A percentile compares a stretch with the other conserved stretches of the same genome.
phyloP scores from a whole-genome alignment of 2,888 invertebrate species.

The Vanessa cardui region DNA sequence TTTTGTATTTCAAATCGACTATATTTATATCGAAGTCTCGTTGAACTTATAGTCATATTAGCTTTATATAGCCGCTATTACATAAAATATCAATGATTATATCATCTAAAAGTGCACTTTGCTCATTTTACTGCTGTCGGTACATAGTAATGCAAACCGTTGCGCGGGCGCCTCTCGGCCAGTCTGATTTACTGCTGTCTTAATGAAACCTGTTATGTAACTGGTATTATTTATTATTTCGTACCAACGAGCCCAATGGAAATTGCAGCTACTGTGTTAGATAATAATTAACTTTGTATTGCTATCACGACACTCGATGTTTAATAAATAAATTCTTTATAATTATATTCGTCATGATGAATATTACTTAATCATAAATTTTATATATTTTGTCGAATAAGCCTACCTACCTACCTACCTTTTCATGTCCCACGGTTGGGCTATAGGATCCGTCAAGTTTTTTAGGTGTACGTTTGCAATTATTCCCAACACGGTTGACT shows the following conservation, averaged over 20 bases:
- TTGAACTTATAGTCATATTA: too few relatives aligned
- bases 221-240: slow-evolving; percentile 81
- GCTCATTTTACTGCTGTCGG: slow-evolving; percentile 50
- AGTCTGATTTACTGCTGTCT: slow-evolving; percentile 77
- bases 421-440: too few relatives aligned
- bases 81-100: neutral
- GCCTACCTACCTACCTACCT: too few relatives aligned
- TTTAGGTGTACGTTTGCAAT: too few relatives aligned
- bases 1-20: too few relatives aligned
- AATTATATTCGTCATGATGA: neutral
- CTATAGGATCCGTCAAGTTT: too few relatives aligned
- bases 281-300: slow-evolving; percentile 72
- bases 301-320: slow-evolving; percentile 37
- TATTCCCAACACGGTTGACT: too few relatives aligned
- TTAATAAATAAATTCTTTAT: slow-evolving; percentile 14
- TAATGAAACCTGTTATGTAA: slow-evolving; percentile 82
- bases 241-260: slow-evolving; percentile 63
- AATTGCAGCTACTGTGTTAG: slow-evolving; percentile 74
- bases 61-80: neutral
- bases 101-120: neutral
- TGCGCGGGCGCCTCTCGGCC: slow-evolving; percentile 71
- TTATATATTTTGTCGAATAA: too few relatives aligned
- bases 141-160: slow-evolving; percentile 57
- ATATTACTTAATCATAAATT: neutral
- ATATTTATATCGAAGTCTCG: too few relatives aligned